Evolutionary conservation across 2,113 vertebrate genomes (phyloP), one percentile per base, ranked within the genome.

Genomic region (Puma concolor): DNA sequence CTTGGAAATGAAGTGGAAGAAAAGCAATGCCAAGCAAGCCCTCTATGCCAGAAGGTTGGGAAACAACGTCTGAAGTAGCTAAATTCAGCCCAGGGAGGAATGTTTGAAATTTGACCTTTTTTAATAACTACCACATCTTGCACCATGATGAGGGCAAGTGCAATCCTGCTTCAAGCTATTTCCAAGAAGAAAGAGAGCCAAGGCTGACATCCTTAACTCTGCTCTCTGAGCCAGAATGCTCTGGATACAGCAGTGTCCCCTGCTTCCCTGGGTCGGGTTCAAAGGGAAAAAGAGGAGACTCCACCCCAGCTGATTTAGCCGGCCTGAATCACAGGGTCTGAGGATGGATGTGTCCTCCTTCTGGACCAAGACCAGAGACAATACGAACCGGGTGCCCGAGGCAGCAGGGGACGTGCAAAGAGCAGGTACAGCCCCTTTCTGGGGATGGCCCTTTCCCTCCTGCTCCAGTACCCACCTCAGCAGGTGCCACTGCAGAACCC

Each of bases 361-460:
- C 50, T 14, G 2, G 38, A 5, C 5, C 0, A 50, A 95, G 79
- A 76, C 15, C 15, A 48, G 69, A 67, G 25, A 9, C 23, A 29
- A 6, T 16, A 12, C 4, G 14, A 3, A 0, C 0, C 3, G 44
- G 23, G 9, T 27, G 41, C 15, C 29, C 41, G n/a, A 54, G n/a
- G 31, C 10, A 25, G 81, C 2, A 33, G 38, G 12, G 6, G 41
- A 77, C 23, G 3, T 19, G 9, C 63, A 52, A 38, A 17, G 3
- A 71, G 31, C 44, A 86, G 31, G 50, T 41, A 38, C 2, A 25
- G n/a, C 48, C 12, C 1, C 38, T 41, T 88, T 90, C 80, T n/a
- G 69, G 36, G 38, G 64, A 36, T 16, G 25, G n/a, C 3, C 14
- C 25, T 85, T 27, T 27, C 7, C 54, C 31, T 95, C 44, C 21